Percentiles rank a stretch among this genome's conserved stretches.
phyloP scores from a whole-genome alignment of 30 jellyfish, hydroid and myxozoan species.

The Hydractinia symbiolongicarpus region DNA sequence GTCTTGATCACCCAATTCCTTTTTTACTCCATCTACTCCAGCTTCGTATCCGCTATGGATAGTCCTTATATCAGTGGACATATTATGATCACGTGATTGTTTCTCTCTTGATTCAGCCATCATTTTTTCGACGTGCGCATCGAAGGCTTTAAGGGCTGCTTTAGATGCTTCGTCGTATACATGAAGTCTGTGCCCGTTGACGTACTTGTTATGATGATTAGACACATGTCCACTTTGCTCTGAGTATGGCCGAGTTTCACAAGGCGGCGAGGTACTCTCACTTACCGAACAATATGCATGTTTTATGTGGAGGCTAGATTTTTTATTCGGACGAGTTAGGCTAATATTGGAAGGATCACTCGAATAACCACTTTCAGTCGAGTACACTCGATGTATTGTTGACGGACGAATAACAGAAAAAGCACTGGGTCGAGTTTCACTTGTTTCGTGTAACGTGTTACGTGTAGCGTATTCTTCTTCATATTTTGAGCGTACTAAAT shows the following conservation, averaged over 20 bases:
- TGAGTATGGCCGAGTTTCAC: background rate
- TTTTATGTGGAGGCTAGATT: background rate
- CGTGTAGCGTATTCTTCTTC: background rate
- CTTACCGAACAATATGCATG: background rate
- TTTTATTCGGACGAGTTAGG: background rate
- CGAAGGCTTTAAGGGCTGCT: slow-evolving; percentile 20
- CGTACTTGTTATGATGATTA: background rate
- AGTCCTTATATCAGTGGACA: background rate
- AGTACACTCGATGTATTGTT: background rate
- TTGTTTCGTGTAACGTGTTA: background rate
- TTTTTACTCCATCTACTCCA: background rate
- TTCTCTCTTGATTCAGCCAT: slow-evolving; percentile 17
- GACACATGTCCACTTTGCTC: background rate
- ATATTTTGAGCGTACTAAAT: background rate
- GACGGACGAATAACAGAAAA: background rate
- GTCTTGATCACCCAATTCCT: background rate
- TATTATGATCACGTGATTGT: background rate
- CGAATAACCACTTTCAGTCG: slow-evolving; percentile 2
- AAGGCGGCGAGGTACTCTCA: background rate
- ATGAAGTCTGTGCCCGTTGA: slow-evolving; percentile 5
- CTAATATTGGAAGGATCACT: slow-evolving; percentile 20
- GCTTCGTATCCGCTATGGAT: background rate
- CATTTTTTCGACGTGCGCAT: slow-evolving; percentile 25
- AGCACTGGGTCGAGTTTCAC: background rate
- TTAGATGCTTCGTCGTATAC: slow-evolving; percentile 14